Evolutionary conservation across 2,113 vertebrate genomes (phyloP).

Genomic region (Picathartes gymnocephalus): DNA sequence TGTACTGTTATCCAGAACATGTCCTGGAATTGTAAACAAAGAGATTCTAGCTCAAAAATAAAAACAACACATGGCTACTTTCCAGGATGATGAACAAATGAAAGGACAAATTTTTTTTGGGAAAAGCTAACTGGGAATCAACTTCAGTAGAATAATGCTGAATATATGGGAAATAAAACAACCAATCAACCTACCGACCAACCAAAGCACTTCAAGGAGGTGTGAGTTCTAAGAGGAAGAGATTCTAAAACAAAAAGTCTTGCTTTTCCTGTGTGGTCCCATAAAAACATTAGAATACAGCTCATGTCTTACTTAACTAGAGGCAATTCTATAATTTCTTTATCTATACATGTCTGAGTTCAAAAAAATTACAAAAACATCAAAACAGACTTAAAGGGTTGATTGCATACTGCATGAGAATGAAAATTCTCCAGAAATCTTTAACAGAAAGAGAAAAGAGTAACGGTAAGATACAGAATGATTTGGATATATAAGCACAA

Average conservation of each 20-base stretch:
- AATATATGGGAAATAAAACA: neutral
- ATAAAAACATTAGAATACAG: neutral
- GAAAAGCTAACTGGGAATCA: neutral
- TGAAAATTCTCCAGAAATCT: neutral
- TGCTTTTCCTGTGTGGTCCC: neutral
- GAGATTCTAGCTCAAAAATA: neutral
- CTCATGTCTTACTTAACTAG: neutral
- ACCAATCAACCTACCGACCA: neutral
- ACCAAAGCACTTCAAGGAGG: neutral
- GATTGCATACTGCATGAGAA: neutral
- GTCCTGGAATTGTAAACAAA: conserved; percentile 67
- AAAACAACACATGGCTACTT: neutral
- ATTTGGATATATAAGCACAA: neutral
- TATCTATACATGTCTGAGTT: neutral
- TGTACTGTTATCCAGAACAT: conserved; percentile 86
- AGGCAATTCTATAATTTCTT: neutral
- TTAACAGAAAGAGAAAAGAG: neutral
- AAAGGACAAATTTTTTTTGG: neutral
- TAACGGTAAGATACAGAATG: neutral
- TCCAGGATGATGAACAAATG: neutral
- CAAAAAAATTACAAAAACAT: neutral
- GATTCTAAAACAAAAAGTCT: neutral
- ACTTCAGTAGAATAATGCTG: neutral
- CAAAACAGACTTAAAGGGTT: neutral
- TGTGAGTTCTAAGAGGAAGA: neutral